phyloP scores from a whole-genome alignment of 2,888 invertebrate species.

The Volucella zonaria region DNA sequence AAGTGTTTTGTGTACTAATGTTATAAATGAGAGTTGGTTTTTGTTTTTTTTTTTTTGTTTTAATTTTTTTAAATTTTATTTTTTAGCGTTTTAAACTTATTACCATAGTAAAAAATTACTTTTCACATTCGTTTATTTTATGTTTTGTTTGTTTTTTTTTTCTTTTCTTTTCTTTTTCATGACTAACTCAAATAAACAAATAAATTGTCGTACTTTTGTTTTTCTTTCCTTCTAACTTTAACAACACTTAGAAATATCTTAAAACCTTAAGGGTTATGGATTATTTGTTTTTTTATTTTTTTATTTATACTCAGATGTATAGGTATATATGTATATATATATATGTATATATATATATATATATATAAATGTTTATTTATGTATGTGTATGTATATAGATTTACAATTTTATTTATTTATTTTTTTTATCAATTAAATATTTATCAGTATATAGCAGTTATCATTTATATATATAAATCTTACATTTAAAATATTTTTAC shows the following conservation, averaged over 20 bases:
- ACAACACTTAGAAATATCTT: constrained; percentile 72
- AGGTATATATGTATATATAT: background rate
- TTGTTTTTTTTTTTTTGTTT: constrained; percentile 23
- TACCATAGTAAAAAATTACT: constrained; percentile 64
- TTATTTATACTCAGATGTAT: too few species aligned
- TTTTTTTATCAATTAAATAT: constrained; percentile 60
- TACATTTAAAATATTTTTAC: constrained; percentile 33
- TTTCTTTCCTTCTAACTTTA: constrained; percentile 66
- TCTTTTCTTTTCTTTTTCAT: constrained; percentile 46
- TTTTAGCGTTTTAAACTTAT: constrained; percentile 55
- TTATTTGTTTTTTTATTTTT: constrained; percentile 31
- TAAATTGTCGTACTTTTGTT: constrained; percentile 41
- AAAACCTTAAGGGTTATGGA: constrained; percentile 61
- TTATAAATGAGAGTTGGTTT: constrained; percentile 62
- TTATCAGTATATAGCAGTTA: constrained; percentile 71
- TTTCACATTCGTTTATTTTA: constrained; percentile 25
- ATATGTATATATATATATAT: constrained; percentile 57
- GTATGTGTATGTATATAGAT: constrained; percentile 68
- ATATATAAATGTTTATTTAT: constrained; percentile 63
- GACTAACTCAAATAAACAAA: constrained; percentile 62
- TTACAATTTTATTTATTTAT: constrained; percentile 11
- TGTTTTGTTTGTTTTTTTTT: background rate
- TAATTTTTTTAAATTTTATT: constrained; percentile 9
- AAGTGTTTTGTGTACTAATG: constrained; percentile 66
- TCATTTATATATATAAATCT: constrained; percentile 63